Percentiles rank a stretch among this genome's conserved stretches.
phyloP scores from a whole-genome alignment of 2,113 vertebrate genomes.

The Gnathonemus longibarbis region DNA sequence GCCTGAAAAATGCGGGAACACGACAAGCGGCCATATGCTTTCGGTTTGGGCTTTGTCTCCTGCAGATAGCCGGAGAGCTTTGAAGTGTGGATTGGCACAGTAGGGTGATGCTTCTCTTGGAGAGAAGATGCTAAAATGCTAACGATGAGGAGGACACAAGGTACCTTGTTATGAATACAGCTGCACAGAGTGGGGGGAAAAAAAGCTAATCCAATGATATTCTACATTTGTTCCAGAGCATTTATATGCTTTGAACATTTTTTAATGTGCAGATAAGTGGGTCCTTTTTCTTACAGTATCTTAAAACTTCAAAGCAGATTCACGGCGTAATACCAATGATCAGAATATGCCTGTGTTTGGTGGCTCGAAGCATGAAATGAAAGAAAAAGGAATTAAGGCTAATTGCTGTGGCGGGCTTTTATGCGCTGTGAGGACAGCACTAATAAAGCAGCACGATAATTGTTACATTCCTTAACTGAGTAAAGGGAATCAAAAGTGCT shows the following conservation, averaged over 20 bases:
- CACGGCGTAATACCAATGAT: constrained; percentile 98
- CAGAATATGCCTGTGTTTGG: constrained; percentile 85
- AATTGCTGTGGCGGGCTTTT: constrained; percentile 91
- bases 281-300: constrained; percentile 91
- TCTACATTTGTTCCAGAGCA: constrained; percentile 98
- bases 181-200: constrained; percentile 69
- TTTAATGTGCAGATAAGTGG: constrained; percentile 87
- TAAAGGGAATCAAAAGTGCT: constrained; percentile 6
- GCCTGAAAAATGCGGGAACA: constrained; percentile 19
- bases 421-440: constrained; percentile 63
- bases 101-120: constrained; percentile 80
- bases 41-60: constrained; percentile 83
- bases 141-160: constrained; percentile 75
- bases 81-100: constrained; percentile 92
- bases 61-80: constrained; percentile 86
- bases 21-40: constrained; percentile 73
- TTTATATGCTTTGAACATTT: constrained; percentile 98
- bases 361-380: constrained; percentile 61
- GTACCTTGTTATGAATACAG: constrained; percentile 85
- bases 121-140: constrained; percentile 81
- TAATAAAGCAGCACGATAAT: constrained; percentile 41
- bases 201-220: constrained; percentile 94
- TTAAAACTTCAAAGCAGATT: constrained; percentile 98
- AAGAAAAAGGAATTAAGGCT: constrained; percentile 55
- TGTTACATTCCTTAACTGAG: constrained; percentile 9